Evolutionary conservation across 1,140 invertebrate species (phyloP).

Genomic region (Holotrichia oblita): DNA sequence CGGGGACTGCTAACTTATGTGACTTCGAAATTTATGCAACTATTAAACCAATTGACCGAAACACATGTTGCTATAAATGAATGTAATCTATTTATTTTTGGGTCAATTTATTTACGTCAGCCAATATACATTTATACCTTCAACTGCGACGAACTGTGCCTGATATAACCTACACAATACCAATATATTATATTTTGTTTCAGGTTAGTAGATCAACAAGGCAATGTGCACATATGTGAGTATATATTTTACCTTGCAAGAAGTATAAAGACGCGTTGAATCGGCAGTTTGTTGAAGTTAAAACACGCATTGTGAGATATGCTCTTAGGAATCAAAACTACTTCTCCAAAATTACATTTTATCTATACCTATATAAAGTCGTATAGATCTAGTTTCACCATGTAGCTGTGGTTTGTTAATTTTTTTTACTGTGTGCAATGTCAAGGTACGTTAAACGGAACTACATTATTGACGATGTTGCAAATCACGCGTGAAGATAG

Average conservation of each 20-base stretch:
- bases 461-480: too few species aligned
- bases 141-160: neutral
- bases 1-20: neutral
- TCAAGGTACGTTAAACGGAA: too few species aligned
- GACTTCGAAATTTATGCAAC: constrained; percentile 24
- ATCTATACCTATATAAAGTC: neutral
- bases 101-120: neutral
- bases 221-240: neutral
- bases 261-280: neutral
- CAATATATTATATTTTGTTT: neutral
- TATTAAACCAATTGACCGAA: constrained; percentile 16
- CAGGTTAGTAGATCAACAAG: neutral
- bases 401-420: too few species aligned
- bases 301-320: neutral
- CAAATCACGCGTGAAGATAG: too few species aligned
- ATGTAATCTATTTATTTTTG: neutral
- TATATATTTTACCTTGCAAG: neutral
- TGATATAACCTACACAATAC: neutral
- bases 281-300: neutral
- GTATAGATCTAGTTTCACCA: too few species aligned
- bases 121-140: neutral
- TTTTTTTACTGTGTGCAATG: too few species aligned
- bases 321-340: neutral
- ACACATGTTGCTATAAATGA: neutral
- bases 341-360: neutral